phyloP scores from a whole-genome alignment of 2,113 vertebrate genomes.

The Haliaeetus leucogaster region DNA sequence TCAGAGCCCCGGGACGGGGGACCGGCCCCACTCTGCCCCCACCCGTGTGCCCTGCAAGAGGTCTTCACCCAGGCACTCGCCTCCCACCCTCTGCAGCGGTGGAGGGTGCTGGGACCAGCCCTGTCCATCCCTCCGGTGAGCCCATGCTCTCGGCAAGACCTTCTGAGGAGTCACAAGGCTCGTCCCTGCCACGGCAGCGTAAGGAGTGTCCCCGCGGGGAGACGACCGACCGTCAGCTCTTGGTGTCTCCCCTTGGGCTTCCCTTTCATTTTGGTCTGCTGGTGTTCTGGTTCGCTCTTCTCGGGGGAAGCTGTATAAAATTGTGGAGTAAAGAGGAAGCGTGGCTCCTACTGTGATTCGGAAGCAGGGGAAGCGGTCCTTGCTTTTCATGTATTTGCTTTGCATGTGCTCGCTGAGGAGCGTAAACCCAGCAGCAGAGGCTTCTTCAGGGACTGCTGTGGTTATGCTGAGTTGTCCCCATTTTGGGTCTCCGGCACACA shows the following conservation, averaged over 20 bases:
- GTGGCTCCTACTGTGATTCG: neutral
- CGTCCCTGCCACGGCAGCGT: fast-evolving
- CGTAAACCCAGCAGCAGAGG: neutral
- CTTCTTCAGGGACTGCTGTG: neutral
- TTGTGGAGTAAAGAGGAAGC: neutral
- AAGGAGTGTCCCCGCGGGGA: neutral
- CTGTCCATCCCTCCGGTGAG: neutral
- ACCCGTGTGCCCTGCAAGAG: too few species aligned
- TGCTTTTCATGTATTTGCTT: neutral
- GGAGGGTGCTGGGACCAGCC: neutral
- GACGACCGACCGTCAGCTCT: neutral
- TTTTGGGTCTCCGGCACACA: neutral
- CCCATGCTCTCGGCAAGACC: neutral
- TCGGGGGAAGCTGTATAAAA: neutral
- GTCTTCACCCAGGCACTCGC: neutral
- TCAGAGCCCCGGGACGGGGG: fast-evolving
- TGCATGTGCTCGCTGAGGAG: neutral
- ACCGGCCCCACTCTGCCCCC: too few species aligned
- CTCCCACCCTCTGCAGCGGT: neutral
- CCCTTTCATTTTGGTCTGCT: neutral
- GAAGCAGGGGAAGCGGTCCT: neutral
- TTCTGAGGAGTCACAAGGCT: neutral
- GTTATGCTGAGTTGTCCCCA: neutral
- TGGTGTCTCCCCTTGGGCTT: neutral
- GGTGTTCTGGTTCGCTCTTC: neutral